phyloP scores from a whole-genome alignment of 2,888 invertebrate genomes.

The Troides aeacus region DNA sequence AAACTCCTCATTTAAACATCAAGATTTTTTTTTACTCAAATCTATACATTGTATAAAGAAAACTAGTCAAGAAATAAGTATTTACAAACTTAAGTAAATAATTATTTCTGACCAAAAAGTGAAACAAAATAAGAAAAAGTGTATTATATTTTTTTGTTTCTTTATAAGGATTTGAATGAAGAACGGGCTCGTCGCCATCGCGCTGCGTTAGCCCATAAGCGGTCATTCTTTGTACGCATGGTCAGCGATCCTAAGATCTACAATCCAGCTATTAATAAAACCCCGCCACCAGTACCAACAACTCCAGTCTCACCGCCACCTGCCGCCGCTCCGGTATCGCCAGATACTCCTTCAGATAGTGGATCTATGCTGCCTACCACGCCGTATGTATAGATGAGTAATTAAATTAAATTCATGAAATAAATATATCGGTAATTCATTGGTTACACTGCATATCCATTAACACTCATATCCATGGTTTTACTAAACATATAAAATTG shows the following conservation, averaged over 20 bases:
- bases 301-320: slow-evolving; percentile 75
- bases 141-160: not conserved
- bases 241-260: slow-evolving; percentile 98
- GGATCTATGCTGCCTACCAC: slow-evolving; percentile 53
- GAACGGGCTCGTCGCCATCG: slow-evolving; percentile 87
- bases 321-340: slow-evolving; percentile 60
- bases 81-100: not conserved
- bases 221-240: slow-evolving; percentile 98
- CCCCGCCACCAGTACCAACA: slow-evolving; percentile 81
- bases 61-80: no score
- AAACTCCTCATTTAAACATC: no score
- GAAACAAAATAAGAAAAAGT: not conserved
- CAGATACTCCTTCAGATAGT: slow-evolving; percentile 56
- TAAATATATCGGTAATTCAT: no score
- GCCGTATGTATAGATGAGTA: slow-evolving; percentile 50
- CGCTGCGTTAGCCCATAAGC: slow-evolving; percentile 92
- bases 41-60: no score
- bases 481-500: no score
- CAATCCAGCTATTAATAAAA: slow-evolving; percentile 93
- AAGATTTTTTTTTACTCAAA: no score
- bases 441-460: no score
- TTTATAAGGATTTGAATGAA: slow-evolving; percentile 84
- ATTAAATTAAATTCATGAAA: no score
- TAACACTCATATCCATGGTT: no score
- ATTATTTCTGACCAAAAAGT: not conserved